Evolutionary conservation across 1,140 invertebrate genomes (phyloP).

Genomic region (Drosophila quadrilineata): DNA sequence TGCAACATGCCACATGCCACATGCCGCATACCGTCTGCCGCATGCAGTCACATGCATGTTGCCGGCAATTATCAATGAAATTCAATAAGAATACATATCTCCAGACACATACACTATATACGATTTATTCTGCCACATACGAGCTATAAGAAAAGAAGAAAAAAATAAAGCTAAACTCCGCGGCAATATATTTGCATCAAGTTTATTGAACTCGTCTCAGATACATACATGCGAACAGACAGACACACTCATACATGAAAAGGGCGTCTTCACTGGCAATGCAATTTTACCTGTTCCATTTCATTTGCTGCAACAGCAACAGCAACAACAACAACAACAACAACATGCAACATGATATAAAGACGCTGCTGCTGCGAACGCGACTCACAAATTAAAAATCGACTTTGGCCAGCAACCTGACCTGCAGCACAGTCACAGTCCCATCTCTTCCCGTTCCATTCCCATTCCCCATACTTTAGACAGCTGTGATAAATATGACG

Average conservation of each 20-base stretch:
- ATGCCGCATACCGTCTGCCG: slow-evolving; percentile 5
- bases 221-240: no score
- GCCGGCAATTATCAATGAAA: slow-evolving; percentile 70
- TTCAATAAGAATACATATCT: slow-evolving; percentile 46
- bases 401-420: slow-evolving; percentile 50
- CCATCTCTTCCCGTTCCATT: slow-evolving; percentile 18
- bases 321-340: not conserved
- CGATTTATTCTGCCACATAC: no score
- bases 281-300: slow-evolving; percentile 55
- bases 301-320: slow-evolving; percentile 20
- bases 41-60: slow-evolving; percentile 56
- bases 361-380: not conserved
- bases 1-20: slow-evolving; percentile 19
- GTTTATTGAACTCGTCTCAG: slow-evolving; percentile 31
- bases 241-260: slow-evolving; percentile 4
- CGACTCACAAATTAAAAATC: slow-evolving; percentile 37
- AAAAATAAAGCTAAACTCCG: slow-evolving; percentile 1
- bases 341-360: slow-evolving; percentile 9
- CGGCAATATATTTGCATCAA: slow-evolving; percentile 27
- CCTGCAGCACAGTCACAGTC: slow-evolving; percentile 59
- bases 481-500: slow-evolving; percentile 72
- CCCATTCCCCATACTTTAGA: no score
- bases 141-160: no score
- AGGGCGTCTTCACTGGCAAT: slow-evolving; percentile 28
- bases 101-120: no score